These are phyloP conservation scores for Melanotaenia parkinsoni DNA, from an alignment of 2,797 vertebrate genomes.

Conservation along the genomic window DNA sequence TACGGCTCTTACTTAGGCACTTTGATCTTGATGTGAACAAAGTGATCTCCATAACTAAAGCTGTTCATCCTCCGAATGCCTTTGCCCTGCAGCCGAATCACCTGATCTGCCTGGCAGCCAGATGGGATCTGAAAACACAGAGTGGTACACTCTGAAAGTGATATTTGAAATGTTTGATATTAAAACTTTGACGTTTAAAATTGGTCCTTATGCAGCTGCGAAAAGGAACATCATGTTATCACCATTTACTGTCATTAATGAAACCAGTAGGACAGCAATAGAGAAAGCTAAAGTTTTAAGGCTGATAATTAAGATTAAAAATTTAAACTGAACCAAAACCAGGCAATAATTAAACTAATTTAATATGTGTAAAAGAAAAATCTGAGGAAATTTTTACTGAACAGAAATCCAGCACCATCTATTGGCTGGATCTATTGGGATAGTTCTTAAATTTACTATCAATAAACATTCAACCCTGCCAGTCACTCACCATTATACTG, in stretches of 20 bases:
- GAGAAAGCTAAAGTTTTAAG: too few species aligned
- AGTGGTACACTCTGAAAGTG: not conserved
- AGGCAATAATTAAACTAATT: not conserved
- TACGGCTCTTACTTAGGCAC: constrained; percentile 88
- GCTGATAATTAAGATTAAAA: not conserved
- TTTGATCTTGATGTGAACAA: constrained; percentile 92
- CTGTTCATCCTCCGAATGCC: constrained; percentile 92
- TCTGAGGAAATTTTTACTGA: not conserved
- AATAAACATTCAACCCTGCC: not conserved
- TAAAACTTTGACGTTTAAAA: not conserved
- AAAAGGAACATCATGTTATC: too few species aligned
- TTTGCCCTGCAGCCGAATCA: constrained; percentile 89
- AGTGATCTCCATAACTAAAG: constrained; percentile 93
- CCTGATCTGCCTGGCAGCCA: constrained; percentile 88
- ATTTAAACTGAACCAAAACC: not conserved
- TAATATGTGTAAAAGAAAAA: not conserved
- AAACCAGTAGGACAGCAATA: too few species aligned
- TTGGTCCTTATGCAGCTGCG: too few species aligned
- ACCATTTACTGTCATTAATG: too few species aligned
- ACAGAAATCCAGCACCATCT: not conserved
- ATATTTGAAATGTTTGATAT: not conserved
- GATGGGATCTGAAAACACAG: constrained; percentile 85
- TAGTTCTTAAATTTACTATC: not conserved
- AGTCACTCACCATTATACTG: constrained; percentile 72
- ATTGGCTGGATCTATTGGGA: not conserved